phyloP scores from a whole-genome alignment of 2,888 invertebrate species.

The Fragum fragum region DNA sequence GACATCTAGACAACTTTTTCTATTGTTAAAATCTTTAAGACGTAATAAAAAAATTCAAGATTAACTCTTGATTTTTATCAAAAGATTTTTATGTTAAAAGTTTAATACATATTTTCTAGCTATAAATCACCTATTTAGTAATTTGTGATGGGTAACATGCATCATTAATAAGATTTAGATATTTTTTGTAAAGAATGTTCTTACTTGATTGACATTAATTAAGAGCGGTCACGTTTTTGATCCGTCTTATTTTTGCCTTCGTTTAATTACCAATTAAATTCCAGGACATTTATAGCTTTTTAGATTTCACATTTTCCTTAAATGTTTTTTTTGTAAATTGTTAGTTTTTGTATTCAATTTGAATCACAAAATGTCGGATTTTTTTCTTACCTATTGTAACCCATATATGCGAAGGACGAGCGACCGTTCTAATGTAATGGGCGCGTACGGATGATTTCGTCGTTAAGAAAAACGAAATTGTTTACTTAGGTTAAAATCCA shows the following conservation, averaged over 20 bases:
- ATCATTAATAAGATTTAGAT: slow-evolving; percentile 7
- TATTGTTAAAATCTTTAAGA: slow-evolving; percentile 8
- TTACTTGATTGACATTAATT: slow-evolving; percentile 44
- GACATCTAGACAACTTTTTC: not conserved
- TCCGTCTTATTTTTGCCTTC: slow-evolving; percentile 15
- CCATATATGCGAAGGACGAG: too few species aligned
- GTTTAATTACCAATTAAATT: slow-evolving; percentile 30
- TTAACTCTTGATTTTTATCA: slow-evolving; percentile 12
- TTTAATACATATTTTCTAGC: not conserved
- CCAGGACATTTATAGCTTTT: slow-evolving; percentile 15
- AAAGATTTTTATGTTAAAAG: not conserved
- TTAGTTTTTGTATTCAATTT: slow-evolving; percentile 10
- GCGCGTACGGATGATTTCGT: too few species aligned
- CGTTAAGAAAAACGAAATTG: too few species aligned
- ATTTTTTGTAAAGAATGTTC: not conserved
- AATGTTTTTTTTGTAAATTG: not conserved
- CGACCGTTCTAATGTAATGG: too few species aligned
- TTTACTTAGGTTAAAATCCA: too few species aligned
- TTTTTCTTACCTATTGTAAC: not conserved
- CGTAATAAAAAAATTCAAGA: not conserved
- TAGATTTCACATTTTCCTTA: slow-evolving; percentile 7
- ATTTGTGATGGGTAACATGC: slow-evolving; percentile 1
- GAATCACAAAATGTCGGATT: slow-evolving; percentile 13
- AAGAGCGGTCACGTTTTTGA: slow-evolving; percentile 43
- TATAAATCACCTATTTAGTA: slow-evolving; percentile 5